phyloP scores from a whole-genome alignment of 2,888 invertebrate genomes.

The Aleiodes testaceus region DNA sequence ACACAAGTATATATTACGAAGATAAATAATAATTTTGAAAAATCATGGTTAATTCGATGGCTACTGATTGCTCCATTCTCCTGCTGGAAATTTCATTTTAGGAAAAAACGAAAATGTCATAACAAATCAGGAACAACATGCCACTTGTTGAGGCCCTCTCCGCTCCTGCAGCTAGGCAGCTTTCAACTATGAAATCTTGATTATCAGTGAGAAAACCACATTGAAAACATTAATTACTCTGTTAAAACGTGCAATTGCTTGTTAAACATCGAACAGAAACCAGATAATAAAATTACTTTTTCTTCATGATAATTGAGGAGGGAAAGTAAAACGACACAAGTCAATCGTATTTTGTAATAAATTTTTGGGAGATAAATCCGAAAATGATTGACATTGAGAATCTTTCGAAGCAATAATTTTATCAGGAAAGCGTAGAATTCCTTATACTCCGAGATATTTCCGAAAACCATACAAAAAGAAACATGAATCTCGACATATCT shows the following conservation, averaged over 20 bases:
- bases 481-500: too few relatives aligned
- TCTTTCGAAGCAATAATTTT: too few relatives aligned
- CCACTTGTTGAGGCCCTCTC: too few relatives aligned
- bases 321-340: too few relatives aligned
- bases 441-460: too few relatives aligned
- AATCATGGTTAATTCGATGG: not conserved
- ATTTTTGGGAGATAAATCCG: too few relatives aligned
- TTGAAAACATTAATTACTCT: conserved; percentile 23
- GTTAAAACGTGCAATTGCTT: conserved; percentile 31
- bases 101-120: not conserved
- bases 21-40: not conserved
- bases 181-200: not conserved
- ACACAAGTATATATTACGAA: conserved; percentile 21
- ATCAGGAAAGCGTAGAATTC: too few relatives aligned
- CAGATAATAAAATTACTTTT: conserved; percentile 7
- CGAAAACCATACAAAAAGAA: too few relatives aligned
- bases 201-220: not conserved
- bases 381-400: too few relatives aligned
- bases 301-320: conserved; percentile 6
- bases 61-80: not conserved
- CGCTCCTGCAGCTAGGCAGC: not conserved
- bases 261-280: conserved; percentile 46
- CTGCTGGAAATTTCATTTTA: not conserved
- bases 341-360: too few relatives aligned
- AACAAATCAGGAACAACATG: too few relatives aligned